Evolutionary conservation across 2,888 invertebrate species (phyloP), one percentile per base, ranked within the genome.

Genomic region (Spisula subtruncata): DNA sequence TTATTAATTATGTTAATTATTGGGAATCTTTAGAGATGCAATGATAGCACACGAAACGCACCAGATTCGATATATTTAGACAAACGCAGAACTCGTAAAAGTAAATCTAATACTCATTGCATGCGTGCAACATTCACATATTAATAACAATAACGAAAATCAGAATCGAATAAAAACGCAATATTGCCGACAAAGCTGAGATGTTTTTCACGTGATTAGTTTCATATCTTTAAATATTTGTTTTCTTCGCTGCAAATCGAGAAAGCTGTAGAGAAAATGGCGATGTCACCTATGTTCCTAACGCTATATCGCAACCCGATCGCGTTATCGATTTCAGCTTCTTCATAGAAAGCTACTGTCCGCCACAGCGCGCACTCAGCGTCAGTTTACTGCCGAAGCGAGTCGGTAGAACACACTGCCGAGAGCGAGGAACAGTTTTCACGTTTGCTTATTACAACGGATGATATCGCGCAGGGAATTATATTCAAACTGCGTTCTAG

Each of bases 241-340:
- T 75, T 75, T 75, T 75, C 75, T 75, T 75, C 18, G 25, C 75
- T 12, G 75, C 32, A 75, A 75, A 75, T 75, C 75, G 18, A 75
- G 75, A 75, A 32, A 75, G 75, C 32, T 75, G 75, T 32, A 1
- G 75, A 75, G 75, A 75, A 71, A 75, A 75, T 75, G 75, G 32
- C 75, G 75, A 35, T 75, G 75, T 75, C 75, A 75, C 32, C 32
- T 32, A 35, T 32, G 75, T 75, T 18, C 32, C 35, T 75, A 75
- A 75, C 32, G 75, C 35, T 75, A 75, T 41, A 41, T 75, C 75
- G 75, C 18, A 75, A 75, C 32, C 32, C 75, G 8, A 75, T 75
- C 75, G 16, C 32, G 75, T 75, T 75, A 75, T 75, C 75, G 75
- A 75, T 75, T 75, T 32, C n/a, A 0, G 29, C 75, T 35, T 75